Conservation (phyloP, 2,113 vertebrate species). For the Myotis brandtii region DNA sequence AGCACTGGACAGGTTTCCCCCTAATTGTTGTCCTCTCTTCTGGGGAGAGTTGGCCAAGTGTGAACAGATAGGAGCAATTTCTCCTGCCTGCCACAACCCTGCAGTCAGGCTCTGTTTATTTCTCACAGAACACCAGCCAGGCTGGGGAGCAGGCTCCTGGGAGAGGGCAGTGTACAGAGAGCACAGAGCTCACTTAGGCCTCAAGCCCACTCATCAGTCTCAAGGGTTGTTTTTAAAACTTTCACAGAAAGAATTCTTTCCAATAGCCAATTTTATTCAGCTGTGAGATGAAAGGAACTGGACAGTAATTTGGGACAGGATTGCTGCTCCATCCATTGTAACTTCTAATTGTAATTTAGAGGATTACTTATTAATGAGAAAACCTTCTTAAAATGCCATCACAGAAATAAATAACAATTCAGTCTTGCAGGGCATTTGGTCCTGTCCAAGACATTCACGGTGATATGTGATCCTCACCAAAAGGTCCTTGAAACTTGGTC, state of each 20-base stretch:
- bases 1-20: accelerated
- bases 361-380: neutral
- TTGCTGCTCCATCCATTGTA: neutral
- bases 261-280: neutral
- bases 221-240: neutral
- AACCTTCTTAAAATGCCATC: neutral
- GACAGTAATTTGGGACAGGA: neutral
- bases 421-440: neutral
- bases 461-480: neutral
- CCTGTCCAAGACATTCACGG: neutral
- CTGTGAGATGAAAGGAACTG: neutral
- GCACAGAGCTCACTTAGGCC: accelerated
- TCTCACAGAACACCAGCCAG: neutral
- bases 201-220: neutral
- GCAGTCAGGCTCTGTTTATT: too few relatives aligned
- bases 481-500: neutral
- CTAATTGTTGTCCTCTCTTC: neutral
- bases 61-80: accelerated
- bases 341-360: neutral
- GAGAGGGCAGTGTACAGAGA: neutral
- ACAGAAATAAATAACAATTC: neutral
- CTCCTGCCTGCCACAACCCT: neutral
- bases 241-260: neutral
- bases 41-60: neutral
- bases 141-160: neutral